Evolutionary conservation across 2,797 vertebrate species (phyloP), one percentile per base, ranked within the genome.

Genomic region (Hydrocynus forskahlii): DNA sequence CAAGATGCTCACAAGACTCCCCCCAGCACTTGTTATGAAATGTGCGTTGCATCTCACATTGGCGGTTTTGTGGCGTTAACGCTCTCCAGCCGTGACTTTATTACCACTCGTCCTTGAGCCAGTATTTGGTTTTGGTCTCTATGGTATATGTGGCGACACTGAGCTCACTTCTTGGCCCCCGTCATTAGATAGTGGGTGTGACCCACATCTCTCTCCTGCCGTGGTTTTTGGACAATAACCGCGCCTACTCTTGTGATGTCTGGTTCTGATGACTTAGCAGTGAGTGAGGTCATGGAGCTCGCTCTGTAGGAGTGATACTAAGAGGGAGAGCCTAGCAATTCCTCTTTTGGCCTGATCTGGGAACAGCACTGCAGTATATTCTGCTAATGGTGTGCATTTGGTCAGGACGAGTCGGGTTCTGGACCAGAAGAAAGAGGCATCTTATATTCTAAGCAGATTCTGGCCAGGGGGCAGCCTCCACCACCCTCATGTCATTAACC

Each of bases 401-500:
- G 62, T 48, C 29, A 68, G 14, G 54, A 75, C 29, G 52, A 40
- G 9, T 75, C 78, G 81, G 81, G 86, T 81, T 81, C 85, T 55
- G 81, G 81, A 81, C 71, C 74, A 71, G 79, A n/a, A 71, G 75
- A 87, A 85, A 90, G 86, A 89, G 43, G 23, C 52, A 52, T 63
- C 87, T 90, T 88, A 81, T 88, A 87, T 84, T 81, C 85, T 62
- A 60, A 89, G 87, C 82, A 52, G 68, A 75, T 57, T 75, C 87
- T 81, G 85, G 71, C 64, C 66, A 45, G 70, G 57, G 54, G 43
- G 40, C 3, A 68, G 40, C 54, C 64, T 85, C 54, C 75, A 77
- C 60, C 79, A 73, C 76, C 67, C 75, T 77, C 78, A 81, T 79
- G 63, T 80, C 73, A 85, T 83, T 81, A 87, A 83, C 83, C 50